A percentile compares a stretch with the other conserved stretches of the same genome.
These are phyloP conservation scores for Rhogogaster chlorosoma DNA, from an alignment of 2,888 invertebrate genomes.

Conservation along the genomic window DNA sequence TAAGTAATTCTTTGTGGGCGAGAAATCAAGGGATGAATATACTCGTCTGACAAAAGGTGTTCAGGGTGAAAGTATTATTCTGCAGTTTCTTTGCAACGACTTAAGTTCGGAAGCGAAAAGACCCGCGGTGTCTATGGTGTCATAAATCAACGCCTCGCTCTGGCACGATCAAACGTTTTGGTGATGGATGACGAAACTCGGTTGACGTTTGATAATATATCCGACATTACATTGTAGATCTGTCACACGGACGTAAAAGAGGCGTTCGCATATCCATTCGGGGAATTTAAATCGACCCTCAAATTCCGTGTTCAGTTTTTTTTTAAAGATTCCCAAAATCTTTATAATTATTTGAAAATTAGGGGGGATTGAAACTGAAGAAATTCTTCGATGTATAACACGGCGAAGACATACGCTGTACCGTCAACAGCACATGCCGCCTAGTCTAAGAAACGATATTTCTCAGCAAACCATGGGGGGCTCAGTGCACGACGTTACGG, in stretches of 20 bases:
- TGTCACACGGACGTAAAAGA: neutral
- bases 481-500: slow-evolving; percentile 9
- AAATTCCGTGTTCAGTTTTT: neutral
- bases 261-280: neutral
- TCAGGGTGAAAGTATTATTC: neutral
- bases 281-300: neutral
- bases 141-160: slow-evolving; percentile 39
- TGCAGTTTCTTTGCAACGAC: neutral
- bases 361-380: neutral
- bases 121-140: neutral
- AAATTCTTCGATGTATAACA: neutral
- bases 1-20: neutral
- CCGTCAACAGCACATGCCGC: slow-evolving; percentile 40
- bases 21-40: neutral
- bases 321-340: neutral
- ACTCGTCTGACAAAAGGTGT: neutral
- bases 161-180: slow-evolving; percentile 41
- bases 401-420: neutral
- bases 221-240: neutral
- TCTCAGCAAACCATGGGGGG: slow-evolving; percentile 23
- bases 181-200: slow-evolving; percentile 38
- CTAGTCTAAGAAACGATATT: slow-evolving; percentile 39
- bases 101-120: slow-evolving; percentile 27
- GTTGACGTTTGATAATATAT: neutral
- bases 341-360: neutral